Evolutionary conservation across 2,113 vertebrate genomes (phyloP), one percentile per base, ranked within the genome.

Genomic region (Morone saxatilis): DNA sequence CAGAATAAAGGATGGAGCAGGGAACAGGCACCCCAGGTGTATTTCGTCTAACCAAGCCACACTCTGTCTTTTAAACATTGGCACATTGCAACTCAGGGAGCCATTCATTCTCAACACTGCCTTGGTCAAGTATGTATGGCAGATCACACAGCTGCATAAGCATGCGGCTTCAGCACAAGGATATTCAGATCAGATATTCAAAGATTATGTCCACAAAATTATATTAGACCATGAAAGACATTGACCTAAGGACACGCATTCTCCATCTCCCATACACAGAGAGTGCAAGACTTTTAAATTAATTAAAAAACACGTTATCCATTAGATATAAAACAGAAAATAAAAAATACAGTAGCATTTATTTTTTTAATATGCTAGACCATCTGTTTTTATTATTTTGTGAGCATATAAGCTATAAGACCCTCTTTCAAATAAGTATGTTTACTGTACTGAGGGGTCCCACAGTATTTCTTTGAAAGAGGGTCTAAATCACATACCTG

Each of bases 31-130:
- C 76, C 86, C 74, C 69, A 87, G 88, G 88, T 89, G 90, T 87
- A 83, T 89, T 94, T 91, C 77, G 51, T 88, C 87, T 80, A 86
- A 90, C 89, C 69, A 69, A 89, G 85, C 79, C 53, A 63, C 73
- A 86, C 86, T 94, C 79, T 80, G 73, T 91, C 87, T 92, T 92
- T 91, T 84, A 85, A 92, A 84, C 83, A 71, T 80, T 73, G 72
- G 87, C 86, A 80, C 80, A 83, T 83, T 75, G 63, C 6, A 17
- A 80, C 81, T 87, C 59, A 43, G 48, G 57, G 70, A 87, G 68
- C 40, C 51, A 82, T 90, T 88, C 25, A 63, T 88, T 90, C 60
- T 56, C 31, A 72, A 36, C 60, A 68, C 16, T 17, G 11, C 57
- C 14, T 67, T 43, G 41, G 54, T 81, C 71, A 88, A 78, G 71